Conservation (phyloP, 92 coral and sea anemone genomes). For the Epizoanthus ramosus region DNA sequence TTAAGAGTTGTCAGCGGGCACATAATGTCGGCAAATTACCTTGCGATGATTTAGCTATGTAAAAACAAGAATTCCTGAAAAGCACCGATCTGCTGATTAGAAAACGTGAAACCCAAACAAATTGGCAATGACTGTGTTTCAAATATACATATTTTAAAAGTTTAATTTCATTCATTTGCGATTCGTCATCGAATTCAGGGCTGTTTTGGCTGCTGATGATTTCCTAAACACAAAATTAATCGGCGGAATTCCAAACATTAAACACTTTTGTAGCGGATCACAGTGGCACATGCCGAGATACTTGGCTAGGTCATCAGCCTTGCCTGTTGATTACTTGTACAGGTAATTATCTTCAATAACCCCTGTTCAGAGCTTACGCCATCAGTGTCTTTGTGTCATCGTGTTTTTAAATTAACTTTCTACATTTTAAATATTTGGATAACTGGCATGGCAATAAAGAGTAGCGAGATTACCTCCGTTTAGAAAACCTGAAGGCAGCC, state of each 20-base stretch:
- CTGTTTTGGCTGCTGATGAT: neutral
- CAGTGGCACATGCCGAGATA: too few species aligned
- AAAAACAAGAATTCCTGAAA: neutral
- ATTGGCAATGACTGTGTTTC: neutral
- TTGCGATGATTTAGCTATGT: neutral
- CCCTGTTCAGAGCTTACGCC: too few species aligned
- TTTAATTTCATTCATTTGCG: neutral
- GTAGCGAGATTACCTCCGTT: too few species aligned
- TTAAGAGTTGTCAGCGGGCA: neutral
- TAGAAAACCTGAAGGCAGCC: too few species aligned
- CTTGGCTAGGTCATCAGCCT: too few species aligned
- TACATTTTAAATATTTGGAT: too few species aligned
- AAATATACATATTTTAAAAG: neutral
- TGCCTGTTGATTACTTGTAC: too few species aligned
- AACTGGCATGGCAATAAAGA: too few species aligned
- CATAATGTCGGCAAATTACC: neutral
- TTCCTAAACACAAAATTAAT: neutral
- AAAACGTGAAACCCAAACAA: neutral
- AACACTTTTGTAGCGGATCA: too few species aligned
- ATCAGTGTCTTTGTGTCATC: too few species aligned
- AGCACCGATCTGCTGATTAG: conserved; percentile 5
- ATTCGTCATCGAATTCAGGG: neutral
- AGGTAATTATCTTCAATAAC: too few species aligned
- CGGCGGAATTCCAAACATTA: neutral
- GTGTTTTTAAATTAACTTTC: too few species aligned